Base-by-base conservation (phyloP, 2,797 vertebrate genomes). In the Acanthurus leucopareius region DNA sequence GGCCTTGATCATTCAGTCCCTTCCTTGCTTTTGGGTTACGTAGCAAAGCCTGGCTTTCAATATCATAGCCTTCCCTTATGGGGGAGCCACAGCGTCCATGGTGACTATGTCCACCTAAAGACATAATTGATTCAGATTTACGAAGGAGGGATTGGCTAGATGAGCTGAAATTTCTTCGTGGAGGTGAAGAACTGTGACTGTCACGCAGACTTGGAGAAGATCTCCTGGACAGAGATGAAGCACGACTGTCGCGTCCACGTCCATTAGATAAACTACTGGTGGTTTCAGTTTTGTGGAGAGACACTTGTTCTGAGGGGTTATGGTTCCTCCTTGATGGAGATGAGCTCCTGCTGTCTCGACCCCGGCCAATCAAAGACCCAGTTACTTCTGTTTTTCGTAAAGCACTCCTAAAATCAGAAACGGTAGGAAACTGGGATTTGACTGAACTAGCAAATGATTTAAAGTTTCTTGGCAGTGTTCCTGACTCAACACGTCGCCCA, bases 21-120 rank as follows among this genome's bases (percentile, higher is more conserved):
- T 90, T 92, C 75, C 82, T 89, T n/a, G 71, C 74, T 16, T 86
- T 78, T 44, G 82, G 44, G 65, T 82, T 91, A 44, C 88, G 88
- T 51, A 94, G 73, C 35, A 90, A 51, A 60, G 91, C 86, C 70
- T 94, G 93, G 64, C 87, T 93, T 60, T 93, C 89, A 22, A 90
- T 84, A 20, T 95, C 94, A 56, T 95, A 96, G 22, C 94, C 94
- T 75, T 94, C 95, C 66, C 95, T 94, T 52, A 95, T 88, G 4
- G 95, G 95, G 57, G 95, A 96, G 17, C 94, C 94, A 74, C 91
- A 92, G 58, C 93, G 94, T 60, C 91, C 90, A 10, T 85, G 67
- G 51, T 83, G 90, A 67, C 86, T 67, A n/a, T 28, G 80, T 47
- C 89, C 80, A 1, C 87, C 91, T 8, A 93, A 79, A 62, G 92